Conservation (phyloP, 2,797 vertebrate genomes). For the Smutsia gigantea region DNA sequence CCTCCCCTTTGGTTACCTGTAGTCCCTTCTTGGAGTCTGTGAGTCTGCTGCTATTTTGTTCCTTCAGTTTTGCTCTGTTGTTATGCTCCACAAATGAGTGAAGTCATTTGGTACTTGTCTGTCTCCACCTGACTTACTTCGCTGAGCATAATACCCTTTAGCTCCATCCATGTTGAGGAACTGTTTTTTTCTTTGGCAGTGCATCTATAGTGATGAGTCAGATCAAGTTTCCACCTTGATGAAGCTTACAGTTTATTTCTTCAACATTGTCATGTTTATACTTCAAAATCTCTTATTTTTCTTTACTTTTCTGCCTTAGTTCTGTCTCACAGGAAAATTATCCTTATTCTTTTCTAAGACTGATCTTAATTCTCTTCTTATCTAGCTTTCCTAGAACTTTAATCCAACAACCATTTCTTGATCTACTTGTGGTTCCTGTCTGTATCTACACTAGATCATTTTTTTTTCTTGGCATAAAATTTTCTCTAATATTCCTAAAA, state of each 20-base stretch:
- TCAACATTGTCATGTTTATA: not conserved
- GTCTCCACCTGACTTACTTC: too few species aligned
- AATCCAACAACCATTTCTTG: not conserved
- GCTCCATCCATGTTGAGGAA: too few species aligned
- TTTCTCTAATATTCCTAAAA: not conserved
- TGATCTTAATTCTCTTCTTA: not conserved
- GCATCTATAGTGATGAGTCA: not conserved
- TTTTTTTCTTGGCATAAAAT: not conserved
- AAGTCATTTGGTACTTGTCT: too few species aligned
- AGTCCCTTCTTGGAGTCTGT: too few species aligned
- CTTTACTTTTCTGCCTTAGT: not conserved
- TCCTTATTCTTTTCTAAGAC: not conserved
- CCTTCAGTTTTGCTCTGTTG: too few species aligned
- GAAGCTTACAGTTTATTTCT: not conserved
- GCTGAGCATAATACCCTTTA: too few species aligned
- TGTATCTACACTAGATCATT: not conserved
- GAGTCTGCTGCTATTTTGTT: too few species aligned
- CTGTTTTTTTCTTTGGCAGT: not conserved
- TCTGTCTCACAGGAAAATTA: not conserved
- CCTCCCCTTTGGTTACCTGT: too few species aligned
- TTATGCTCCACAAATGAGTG: too few species aligned
- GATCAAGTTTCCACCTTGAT: not conserved
- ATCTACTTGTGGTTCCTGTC: not conserved
- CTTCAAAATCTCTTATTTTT: not conserved
- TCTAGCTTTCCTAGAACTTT: not conserved